Evolutionary conservation across 2,888 invertebrate genomes (phyloP).

Genomic region (Micoletzkya japonica): DNA sequence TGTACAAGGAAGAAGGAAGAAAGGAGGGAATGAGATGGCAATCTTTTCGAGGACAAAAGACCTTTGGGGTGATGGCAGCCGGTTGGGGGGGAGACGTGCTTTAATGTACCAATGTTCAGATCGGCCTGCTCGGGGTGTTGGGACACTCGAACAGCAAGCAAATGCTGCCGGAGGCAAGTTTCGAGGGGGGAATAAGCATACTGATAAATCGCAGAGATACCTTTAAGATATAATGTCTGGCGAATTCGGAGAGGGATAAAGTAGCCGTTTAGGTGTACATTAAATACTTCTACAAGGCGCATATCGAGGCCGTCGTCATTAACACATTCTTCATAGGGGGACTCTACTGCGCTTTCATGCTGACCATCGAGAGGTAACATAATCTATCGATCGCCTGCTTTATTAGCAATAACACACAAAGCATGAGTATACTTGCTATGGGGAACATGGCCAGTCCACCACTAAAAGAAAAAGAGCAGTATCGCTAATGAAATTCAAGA

Average conservation of each 20-base stretch:
- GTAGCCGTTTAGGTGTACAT: conserved; percentile 72
- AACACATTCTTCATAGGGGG: conserved; percentile 71
- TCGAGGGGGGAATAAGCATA: not conserved
- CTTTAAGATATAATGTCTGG: not conserved
- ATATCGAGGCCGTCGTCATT: conserved; percentile 76
- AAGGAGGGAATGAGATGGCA: no score
- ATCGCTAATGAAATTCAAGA: no score
- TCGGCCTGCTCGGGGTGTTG: not conserved
- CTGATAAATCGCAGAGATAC: not conserved
- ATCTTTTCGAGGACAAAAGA: no score
- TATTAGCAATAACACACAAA: not conserved
- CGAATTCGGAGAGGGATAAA: conserved; percentile 65
- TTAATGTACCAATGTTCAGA: not conserved
- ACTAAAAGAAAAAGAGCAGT: no score
- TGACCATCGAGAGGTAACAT: conserved; percentile 60
- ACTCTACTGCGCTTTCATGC: conserved; percentile 58
- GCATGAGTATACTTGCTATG: no score
- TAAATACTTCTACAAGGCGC: conserved; percentile 71
- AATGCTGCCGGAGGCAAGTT: not conserved
- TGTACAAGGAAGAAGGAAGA: no score
- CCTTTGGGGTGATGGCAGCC: no score
- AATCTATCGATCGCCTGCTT: not conserved
- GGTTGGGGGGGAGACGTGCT: no score
- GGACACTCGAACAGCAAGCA: not conserved
- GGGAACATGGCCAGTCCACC: no score